Evolutionary conservation across 2,888 invertebrate species (phyloP).

Genomic region (Diaphora mendica): DNA sequence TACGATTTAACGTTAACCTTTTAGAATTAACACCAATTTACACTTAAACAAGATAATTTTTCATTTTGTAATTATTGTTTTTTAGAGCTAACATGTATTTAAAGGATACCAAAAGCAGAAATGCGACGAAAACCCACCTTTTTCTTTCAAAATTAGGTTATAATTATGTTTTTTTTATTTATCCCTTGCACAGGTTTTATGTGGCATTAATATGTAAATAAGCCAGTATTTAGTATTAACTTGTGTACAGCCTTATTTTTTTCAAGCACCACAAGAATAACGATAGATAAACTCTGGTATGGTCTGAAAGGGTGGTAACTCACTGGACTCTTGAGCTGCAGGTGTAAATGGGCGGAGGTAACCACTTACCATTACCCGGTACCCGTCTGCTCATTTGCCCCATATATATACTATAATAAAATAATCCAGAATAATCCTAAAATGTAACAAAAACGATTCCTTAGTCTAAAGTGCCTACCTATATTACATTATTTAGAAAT

Average conservation of each 20-base stretch:
- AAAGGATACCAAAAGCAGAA: constrained; percentile 2
- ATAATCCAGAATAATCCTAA: neutral
- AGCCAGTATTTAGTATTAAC: constrained; percentile 38
- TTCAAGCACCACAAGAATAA: neutral
- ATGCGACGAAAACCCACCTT: neutral
- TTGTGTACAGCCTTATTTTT: constrained; percentile 28
- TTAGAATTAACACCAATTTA: neutral
- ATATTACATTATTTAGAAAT: neutral
- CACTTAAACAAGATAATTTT: neutral
- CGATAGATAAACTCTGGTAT: neutral
- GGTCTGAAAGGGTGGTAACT: too few species aligned
- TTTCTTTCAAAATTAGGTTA: constrained; percentile 31
- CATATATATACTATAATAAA: too few species aligned
- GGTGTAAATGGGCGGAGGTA: too few species aligned
- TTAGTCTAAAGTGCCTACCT: too few species aligned
- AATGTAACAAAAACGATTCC: neutral
- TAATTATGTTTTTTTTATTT: constrained; percentile 23
- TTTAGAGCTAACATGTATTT: neutral
- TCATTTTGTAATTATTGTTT: neutral
- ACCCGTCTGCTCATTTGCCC: too few species aligned
- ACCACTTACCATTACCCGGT: too few species aligned
- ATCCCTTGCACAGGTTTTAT: constrained; percentile 48
- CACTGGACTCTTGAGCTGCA: too few species aligned
- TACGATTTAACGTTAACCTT: neutral
- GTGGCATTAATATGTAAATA: constrained; percentile 50